A percentile compares a stretch with the other conserved stretches of the same genome.
Evolutionary conservation across 2,113 vertebrate genomes (phyloP).

Genomic region (Hippotragus niger): DNA sequence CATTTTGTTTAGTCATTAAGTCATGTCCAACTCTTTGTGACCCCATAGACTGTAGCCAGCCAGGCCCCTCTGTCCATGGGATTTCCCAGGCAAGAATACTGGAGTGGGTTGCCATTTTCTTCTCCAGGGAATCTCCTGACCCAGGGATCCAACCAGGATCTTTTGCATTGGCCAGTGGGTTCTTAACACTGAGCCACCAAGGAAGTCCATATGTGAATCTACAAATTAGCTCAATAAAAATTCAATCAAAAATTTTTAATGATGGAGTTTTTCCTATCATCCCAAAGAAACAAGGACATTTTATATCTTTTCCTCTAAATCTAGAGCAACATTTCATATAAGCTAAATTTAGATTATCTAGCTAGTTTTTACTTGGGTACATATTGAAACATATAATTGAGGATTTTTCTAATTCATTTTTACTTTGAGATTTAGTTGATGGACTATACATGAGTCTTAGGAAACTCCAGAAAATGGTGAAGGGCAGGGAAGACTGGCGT

Average conservation of each 20-base stretch:
- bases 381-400: background rate
- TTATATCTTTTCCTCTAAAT: background rate
- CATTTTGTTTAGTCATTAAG: background rate
- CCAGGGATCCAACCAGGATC: background rate
- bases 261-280: background rate
- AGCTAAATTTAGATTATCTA: background rate
- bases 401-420: background rate
- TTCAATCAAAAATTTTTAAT: background rate
- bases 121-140: background rate
- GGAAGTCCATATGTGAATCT: background rate
- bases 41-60: background rate
- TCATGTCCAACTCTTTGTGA: background rate
- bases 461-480: background rate
- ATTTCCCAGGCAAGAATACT: background rate
- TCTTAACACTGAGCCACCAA: background rate
- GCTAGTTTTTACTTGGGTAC: background rate
- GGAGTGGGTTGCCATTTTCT: background rate
- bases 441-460: background rate
- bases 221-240: background rate
- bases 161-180: background rate
- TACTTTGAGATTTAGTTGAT: background rate
- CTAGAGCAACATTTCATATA: background rate
- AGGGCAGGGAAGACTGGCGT: background rate
- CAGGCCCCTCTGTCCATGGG: background rate
- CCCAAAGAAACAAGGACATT: background rate